phyloP scores from a whole-genome alignment of 2,113 vertebrate genomes.

The Nipponia nippon region DNA sequence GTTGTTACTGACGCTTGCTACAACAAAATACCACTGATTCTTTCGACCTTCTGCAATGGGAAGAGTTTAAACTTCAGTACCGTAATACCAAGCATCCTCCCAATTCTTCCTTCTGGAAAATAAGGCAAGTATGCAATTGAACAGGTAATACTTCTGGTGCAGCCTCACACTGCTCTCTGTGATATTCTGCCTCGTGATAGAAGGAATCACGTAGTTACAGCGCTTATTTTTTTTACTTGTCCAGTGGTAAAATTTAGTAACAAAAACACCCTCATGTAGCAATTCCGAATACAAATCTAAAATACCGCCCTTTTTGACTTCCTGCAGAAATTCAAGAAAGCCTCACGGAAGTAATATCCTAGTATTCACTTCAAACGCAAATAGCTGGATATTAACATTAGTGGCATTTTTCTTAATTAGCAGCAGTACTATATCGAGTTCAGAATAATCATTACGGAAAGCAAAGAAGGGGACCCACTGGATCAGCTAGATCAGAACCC shows the following conservation, averaged over 20 bases:
- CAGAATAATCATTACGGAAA: background rate
- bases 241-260: background rate
- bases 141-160: background rate
- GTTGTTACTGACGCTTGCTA: background rate
- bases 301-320: background rate
- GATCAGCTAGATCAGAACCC: background rate
- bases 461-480: background rate
- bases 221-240: too few relatives aligned
- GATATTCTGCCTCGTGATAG: background rate
- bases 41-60: fast-evolving
- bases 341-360: background rate
- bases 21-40: background rate
- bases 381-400: background rate
- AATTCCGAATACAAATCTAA: background rate
- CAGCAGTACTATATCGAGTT: background rate
- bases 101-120: background rate
- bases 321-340: background rate
- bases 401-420: background rate
- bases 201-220: background rate
- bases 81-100: background rate
- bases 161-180: background rate
- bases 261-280: background rate
- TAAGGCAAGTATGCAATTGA: background rate
- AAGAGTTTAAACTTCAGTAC: background rate
- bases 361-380: background rate